Evolutionary conservation across 2,797 vertebrate genomes (phyloP).

Genomic region (Aplochiton taeniatus): DNA sequence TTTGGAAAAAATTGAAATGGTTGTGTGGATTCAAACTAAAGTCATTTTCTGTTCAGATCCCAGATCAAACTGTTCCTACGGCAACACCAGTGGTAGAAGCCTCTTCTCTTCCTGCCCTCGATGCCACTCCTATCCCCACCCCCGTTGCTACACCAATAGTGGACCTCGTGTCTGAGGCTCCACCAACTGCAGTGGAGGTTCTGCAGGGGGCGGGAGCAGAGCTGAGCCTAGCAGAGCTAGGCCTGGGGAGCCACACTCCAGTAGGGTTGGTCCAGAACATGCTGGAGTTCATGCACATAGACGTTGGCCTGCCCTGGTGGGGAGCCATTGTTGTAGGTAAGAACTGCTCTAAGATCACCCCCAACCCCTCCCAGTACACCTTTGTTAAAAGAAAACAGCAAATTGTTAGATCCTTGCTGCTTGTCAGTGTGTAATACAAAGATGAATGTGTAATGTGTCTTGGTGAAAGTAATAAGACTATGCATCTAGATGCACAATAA

Average conservation of each 20-base stretch:
- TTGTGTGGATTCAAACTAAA: neutral
- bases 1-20: neutral
- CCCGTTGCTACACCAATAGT: constrained; percentile 21
- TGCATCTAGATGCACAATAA: no score
- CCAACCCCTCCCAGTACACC: no score
- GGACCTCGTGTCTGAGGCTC: constrained; percentile 56
- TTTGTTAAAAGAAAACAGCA: neutral
- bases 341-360: constrained; percentile 10
- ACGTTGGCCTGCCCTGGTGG: constrained; percentile 89
- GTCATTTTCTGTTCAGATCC: constrained; percentile 41
- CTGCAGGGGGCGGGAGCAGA: constrained; percentile 69
- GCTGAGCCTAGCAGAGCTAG: constrained; percentile 79
- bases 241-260: constrained; percentile 79
- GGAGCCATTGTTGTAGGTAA: constrained; percentile 86
- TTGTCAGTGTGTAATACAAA: no score
- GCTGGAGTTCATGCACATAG: constrained; percentile 82
- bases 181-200: constrained; percentile 69
- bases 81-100: constrained; percentile 26
- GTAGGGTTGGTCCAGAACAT: constrained; percentile 86
- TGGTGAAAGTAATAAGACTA: no score
- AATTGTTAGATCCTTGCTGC: neutral
- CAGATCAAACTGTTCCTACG: constrained; percentile 26
- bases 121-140: constrained; percentile 27
- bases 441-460: no score
- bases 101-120: constrained; percentile 9